Base-by-base conservation (phyloP, 2,113 vertebrate species). In the Sylvietta virens region DNA sequence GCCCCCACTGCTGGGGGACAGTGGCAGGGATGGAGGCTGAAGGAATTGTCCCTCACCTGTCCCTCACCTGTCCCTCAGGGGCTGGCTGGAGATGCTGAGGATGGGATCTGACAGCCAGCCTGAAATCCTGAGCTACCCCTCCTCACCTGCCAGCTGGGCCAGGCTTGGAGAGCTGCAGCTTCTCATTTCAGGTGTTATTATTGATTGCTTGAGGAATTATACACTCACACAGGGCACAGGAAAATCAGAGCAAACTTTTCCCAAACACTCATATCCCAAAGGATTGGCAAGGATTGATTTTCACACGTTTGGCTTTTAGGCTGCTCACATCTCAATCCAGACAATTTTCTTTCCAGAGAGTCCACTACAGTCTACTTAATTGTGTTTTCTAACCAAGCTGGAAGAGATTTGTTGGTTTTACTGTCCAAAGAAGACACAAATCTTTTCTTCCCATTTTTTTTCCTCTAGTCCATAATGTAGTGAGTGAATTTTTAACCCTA, bases 291-390 rank as follows among this genome's bases (percentile, higher is more conserved):
- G 83, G 95, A 98, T 98, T 96, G 95, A 96, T 97, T 98, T 97
- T 97, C 86, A 70, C 91, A 79, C 27, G 3, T 94, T 86, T 21
- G 50, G 91, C 95, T 97, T 95, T 97, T 94, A 94, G 89, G 94
- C 94, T 94, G 54, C 84, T 95, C 97, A 96, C 97, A 93, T 97
- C 96, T 98, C 97, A 97, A 97, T 98, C 94, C 95, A 94, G 95
- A 90, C 97, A 92, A 97, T 98, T 97, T 97, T 97, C 96, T 97
- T 96, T 69, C 83, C 95, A 92, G 81, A 81, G 67, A 92, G 80
- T 81, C 95, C 96, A 96, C 97, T 97, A 71, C 78, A 91, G 87
- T 95, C 88, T 73, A 81, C 82, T 97, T 98, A 98, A 98, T 97
- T 97, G 96, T 97, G 77, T 98, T 98, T 98, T 97, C 95, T 95